Percentiles rank a stretch among this genome's conserved stretches.
phyloP scores from a whole-genome alignment of 2,113 vertebrate species.

The Rana temporaria region DNA sequence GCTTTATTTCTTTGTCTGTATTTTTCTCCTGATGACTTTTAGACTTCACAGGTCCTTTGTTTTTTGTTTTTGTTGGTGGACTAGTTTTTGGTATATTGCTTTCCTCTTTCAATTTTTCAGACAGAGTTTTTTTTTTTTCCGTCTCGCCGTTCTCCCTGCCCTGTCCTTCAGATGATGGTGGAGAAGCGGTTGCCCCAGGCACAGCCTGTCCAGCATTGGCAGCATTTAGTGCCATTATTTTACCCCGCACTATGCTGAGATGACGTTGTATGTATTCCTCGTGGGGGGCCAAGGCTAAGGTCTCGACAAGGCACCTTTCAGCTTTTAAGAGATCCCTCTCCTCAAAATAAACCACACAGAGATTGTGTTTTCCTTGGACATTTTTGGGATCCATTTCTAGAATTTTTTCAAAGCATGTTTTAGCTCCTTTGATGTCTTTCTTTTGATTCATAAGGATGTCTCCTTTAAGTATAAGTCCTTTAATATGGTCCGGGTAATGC shows the following conservation, averaged over 20 bases:
- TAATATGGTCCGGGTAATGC: constrained; percentile 92
- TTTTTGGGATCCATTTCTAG: constrained; percentile 88
- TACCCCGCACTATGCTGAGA: constrained; percentile 89
- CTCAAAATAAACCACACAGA: constrained; percentile 98
- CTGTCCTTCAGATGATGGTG: constrained; percentile 53
- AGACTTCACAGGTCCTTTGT: constrained; percentile 69
- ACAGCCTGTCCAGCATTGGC: constrained; percentile 73
- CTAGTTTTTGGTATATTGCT: constrained; percentile 78
- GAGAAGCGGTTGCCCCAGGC: constrained; percentile 62
- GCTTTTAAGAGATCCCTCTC: constrained; percentile 89
- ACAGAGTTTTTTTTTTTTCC: constrained; percentile 63
- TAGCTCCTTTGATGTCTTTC: constrained; percentile 92
- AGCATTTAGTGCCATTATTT: constrained; percentile 84
- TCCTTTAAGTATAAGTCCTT: constrained; percentile 95
- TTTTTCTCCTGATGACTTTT: constrained; percentile 72
- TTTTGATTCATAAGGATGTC: constrained; percentile 99
- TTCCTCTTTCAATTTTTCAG: constrained; percentile 67
- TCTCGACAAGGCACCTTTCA: constrained; percentile 90
- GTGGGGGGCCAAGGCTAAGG: constrained; percentile 87
- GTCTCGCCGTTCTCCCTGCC: constrained; percentile 22
- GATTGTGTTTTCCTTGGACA: constrained; percentile 95
- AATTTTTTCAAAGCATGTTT: constrained; percentile 90
- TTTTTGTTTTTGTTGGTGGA: constrained; percentile 62
- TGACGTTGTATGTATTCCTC: constrained; percentile 96
- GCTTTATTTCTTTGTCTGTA: constrained; percentile 77